Evolutionary conservation across 2,888 invertebrate species (phyloP).

Genomic region (Epicampocera succincta): DNA sequence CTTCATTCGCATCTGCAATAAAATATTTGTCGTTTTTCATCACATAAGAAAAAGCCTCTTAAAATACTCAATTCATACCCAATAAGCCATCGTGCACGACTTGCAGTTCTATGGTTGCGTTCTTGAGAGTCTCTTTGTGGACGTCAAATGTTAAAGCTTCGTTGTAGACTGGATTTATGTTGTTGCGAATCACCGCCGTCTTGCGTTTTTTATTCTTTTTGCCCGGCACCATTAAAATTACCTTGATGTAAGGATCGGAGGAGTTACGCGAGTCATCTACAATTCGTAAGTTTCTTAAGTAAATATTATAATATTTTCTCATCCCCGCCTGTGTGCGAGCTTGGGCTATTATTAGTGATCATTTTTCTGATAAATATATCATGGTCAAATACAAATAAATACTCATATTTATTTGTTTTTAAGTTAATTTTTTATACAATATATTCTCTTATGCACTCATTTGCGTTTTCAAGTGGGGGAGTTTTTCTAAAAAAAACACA

Average conservation of each 20-base stretch:
- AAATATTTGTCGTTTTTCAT: neutral
- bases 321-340: no score
- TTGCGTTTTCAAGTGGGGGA: no score
- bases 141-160: constrained; percentile 97
- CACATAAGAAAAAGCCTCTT: neutral
- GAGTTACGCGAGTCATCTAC: constrained; percentile 95
- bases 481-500: no score
- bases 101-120: constrained; percentile 84
- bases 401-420: no score
- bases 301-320: no score
- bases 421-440: no score
- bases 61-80: constrained; percentile 75
- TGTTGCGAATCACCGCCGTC: constrained; percentile 93
- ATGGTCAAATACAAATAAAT: no score
- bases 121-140: constrained; percentile 85
- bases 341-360: no score
- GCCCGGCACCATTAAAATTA: constrained; percentile 92
- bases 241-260: constrained; percentile 97
- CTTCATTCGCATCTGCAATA: constrained; percentile 83
- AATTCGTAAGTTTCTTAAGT: constrained; percentile 93
- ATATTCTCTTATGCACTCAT: no score
- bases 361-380: no score
- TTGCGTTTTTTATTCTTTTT: constrained; percentile 96
- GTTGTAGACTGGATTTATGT: constrained; percentile 94
- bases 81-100: constrained; percentile 85